phyloP scores from a whole-genome alignment of 2,888 invertebrate species.

The Epicampocera succincta region DNA sequence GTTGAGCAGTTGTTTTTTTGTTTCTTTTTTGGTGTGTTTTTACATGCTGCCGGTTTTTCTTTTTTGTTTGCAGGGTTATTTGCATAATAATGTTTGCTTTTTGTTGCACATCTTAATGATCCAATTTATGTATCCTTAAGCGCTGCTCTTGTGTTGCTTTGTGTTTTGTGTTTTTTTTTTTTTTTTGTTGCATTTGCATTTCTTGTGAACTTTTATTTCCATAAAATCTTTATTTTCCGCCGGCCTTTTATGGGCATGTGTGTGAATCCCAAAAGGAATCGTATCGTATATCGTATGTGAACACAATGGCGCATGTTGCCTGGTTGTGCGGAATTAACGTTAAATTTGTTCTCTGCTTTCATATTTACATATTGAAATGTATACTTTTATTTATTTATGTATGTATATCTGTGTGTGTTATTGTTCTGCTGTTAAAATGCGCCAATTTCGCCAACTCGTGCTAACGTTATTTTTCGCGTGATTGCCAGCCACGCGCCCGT shows the following conservation, averaged over 20 bases:
- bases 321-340: conserved; percentile 32
- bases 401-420: neutral
- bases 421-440: conserved; percentile 11
- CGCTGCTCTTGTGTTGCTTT: conserved; percentile 16
- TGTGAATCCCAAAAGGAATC: conserved; percentile 16
- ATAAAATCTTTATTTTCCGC: conserved; percentile 15
- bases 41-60: conserved; percentile 11
- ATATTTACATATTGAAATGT: conserved; percentile 46
- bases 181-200: conserved; percentile 2
- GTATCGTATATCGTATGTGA: conserved; percentile 35
- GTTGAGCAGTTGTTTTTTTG: too few species aligned
- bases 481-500: conserved; percentile 64
- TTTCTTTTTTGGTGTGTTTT: conserved; percentile 17
- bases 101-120: conserved; percentile 62
- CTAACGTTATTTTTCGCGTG: conserved; percentile 62
- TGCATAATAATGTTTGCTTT: conserved; percentile 51
- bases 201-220: conserved; percentile 24
- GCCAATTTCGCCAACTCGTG: conserved; percentile 47
- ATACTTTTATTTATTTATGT: conserved; percentile 44
- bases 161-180: too few species aligned
- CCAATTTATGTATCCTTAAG: conserved; percentile 67
- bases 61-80: conserved; percentile 21
- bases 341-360: conserved; percentile 37
- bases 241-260: neutral
- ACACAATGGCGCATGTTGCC: conserved; percentile 24